These are phyloP conservation scores for Melopsittacus undulatus DNA, from an alignment of 2,797 vertebrate species.

Conservation along the genomic window DNA sequence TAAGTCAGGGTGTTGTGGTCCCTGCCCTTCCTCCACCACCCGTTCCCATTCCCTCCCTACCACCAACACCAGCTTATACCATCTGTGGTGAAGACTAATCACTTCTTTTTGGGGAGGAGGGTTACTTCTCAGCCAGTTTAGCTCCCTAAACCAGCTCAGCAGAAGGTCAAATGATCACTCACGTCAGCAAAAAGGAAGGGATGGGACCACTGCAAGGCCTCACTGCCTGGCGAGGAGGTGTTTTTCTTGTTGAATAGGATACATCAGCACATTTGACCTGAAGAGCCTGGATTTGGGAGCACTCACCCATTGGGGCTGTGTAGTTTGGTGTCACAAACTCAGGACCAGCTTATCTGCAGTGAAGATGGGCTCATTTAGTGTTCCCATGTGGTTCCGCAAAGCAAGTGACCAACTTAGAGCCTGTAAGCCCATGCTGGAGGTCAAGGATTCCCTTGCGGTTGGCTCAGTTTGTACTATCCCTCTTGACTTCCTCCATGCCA, in stretches of 20 bases:
- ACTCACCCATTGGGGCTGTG: background rate
- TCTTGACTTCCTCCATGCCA: background rate
- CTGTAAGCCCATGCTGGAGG: background rate
- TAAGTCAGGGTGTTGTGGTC: constrained; percentile 23
- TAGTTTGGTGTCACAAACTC: background rate
- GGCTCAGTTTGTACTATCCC: background rate
- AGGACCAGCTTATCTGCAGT: background rate
- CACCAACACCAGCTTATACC: background rate
- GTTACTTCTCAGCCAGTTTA: constrained; percentile 11
- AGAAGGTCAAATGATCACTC: background rate
- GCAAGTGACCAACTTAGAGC: background rate
- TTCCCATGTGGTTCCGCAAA: background rate
- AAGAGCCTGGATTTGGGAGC: background rate
- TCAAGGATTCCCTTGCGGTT: background rate
- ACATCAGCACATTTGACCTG: background rate
- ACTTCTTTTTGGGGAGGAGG: background rate
- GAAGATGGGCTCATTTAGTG: background rate
- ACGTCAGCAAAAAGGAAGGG: background rate
- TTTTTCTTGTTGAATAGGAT: background rate
- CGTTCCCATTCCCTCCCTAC: background rate
- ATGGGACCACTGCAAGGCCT: background rate
- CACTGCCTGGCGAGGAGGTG: background rate
- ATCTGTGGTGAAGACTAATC: background rate
- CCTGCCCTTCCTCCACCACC: constrained; percentile 49
- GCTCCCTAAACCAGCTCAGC: constrained; percentile 23